Percentiles rank a stretch among this genome's conserved stretches.
Conservation (phyloP, 1,140 invertebrate species). For the Brachionus manjavacas region DNA sequence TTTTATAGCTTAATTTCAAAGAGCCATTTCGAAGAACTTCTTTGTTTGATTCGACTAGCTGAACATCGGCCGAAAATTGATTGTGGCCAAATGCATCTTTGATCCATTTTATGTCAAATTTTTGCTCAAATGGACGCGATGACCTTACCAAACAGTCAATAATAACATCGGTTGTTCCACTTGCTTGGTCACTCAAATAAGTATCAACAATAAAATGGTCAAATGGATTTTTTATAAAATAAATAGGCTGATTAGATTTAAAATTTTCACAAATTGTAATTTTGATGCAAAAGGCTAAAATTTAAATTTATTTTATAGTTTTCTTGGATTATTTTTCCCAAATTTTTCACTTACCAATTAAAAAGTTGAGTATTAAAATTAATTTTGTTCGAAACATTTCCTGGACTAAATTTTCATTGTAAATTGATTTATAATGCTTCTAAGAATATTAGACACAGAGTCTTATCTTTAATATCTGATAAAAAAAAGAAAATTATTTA, state of each 20-base stretch:
- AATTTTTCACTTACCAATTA: not conserved
- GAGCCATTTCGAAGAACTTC: conserved; percentile 5
- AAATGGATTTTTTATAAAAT: not conserved
- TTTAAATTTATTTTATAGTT: not conserved
- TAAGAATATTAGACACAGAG: not conserved
- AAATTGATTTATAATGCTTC: not conserved
- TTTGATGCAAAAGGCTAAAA: not conserved
- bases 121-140: not conserved
- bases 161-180: not conserved
- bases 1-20: not conserved
- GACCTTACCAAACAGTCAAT: not conserved
- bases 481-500: not conserved
- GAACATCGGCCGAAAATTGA: not conserved
- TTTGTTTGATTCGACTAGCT: not conserved
- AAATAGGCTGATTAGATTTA: not conserved
- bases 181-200: not conserved
- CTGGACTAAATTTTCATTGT: not conserved
- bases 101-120: conserved; percentile 13
- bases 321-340: not conserved
- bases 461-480: not conserved
- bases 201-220: not conserved
- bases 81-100: not conserved
- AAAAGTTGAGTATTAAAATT: not conserved
- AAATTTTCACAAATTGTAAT: not conserved
- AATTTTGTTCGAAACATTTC: not conserved